Percentiles rank a stretch among this genome's conserved stretches.
These are phyloP conservation scores for Silurus lanzhouensis DNA, from an alignment of 2,797 vertebrate genomes.

Conservation along the genomic window DNA sequence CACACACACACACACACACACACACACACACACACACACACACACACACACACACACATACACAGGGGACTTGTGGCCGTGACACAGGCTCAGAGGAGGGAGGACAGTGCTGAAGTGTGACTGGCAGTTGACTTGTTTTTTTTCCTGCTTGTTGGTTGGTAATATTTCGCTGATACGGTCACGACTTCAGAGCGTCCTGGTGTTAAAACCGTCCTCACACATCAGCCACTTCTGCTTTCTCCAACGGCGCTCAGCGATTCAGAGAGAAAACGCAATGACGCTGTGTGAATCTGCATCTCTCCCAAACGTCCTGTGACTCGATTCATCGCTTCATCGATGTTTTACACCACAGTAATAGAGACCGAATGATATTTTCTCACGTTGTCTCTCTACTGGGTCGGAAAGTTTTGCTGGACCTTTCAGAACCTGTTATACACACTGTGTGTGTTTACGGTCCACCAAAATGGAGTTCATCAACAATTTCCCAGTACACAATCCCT, in stretches of 20 bases:
- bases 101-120: constrained; percentile 60
- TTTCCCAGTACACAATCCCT: no score
- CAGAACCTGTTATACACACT: no score
- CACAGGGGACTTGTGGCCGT: constrained; percentile 17
- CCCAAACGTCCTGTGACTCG: not conserved
- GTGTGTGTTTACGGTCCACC: no score
- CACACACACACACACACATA: constrained; percentile 32
- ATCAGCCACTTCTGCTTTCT: constrained; percentile 49
- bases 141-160: constrained; percentile 16
- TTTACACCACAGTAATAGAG: not conserved
- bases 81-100: constrained; percentile 10
- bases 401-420: no score
- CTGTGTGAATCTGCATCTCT: not conserved
- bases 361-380: no score
- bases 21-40: constrained; percentile 29
- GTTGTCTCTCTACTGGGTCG: no score
- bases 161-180: constrained; percentile 56
- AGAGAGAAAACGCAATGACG: not conserved
- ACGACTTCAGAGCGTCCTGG: constrained; percentile 46
- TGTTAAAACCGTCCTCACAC: constrained; percentile 40
- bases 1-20: constrained; percentile 10
- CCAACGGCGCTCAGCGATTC: not conserved
- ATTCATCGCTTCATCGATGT: not conserved
- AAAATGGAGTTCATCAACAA: no score
- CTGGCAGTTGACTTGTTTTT: constrained; percentile 48